Conservation (phyloP, 2,888 invertebrate genomes). For the Drosophila trichaetosa region DNA sequence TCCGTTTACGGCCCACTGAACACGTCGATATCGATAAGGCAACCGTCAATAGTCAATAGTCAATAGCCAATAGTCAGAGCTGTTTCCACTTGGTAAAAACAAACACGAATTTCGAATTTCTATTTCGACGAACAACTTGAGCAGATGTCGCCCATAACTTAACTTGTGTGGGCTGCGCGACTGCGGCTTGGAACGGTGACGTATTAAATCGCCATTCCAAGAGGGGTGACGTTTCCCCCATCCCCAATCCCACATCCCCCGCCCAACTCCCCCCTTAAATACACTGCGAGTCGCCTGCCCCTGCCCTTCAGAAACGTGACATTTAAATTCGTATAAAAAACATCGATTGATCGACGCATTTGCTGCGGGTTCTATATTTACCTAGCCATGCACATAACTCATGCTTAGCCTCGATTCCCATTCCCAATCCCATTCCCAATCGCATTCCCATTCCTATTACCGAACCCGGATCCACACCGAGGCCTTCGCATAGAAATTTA, state of each 20-base stretch:
- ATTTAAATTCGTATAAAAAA: conserved; percentile 78
- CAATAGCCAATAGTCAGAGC: conserved; percentile 6
- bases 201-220: conserved; percentile 71
- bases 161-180: conserved; percentile 67
- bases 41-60: not conserved
- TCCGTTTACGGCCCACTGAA: conserved; percentile 67
- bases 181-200: conserved; percentile 67
- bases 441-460: conserved; percentile 1
- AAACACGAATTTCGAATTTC: conserved; percentile 70
- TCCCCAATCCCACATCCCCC: not conserved
- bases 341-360: conserved; percentile 70
- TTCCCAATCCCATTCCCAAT: conserved; percentile 5
- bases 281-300: not conserved
- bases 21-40: conserved; percentile 28
- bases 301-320: conserved; percentile 59
- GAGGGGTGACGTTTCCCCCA: conserved; percentile 14
- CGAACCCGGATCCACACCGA: conserved; percentile 1
- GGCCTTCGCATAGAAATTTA: conserved; percentile 32
- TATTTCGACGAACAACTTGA: conserved; percentile 60
- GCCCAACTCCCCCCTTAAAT: not conserved
- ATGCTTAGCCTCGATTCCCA: conserved; percentile 56
- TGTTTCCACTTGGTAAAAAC: conserved; percentile 69
- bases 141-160: conserved; percentile 76
- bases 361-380: conserved; percentile 77
- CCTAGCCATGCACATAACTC: conserved; percentile 69